A percentile compares a stretch with the other conserved stretches of the same genome.
Conservation (phyloP, 2,797 vertebrate species). For the Rhodeus uyekii region DNA sequence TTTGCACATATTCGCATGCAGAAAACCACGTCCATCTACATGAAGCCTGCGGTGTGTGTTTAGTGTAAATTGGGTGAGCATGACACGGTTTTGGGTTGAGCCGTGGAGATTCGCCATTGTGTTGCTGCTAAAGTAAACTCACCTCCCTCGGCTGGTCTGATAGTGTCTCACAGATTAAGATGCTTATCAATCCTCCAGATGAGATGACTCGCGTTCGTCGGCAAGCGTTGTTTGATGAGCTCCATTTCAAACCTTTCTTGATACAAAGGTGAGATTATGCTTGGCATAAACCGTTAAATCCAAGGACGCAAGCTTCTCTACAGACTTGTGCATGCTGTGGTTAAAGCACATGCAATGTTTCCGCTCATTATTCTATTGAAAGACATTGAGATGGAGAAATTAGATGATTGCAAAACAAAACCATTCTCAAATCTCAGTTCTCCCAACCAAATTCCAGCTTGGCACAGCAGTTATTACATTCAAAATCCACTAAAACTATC, state of each 20-base stretch:
- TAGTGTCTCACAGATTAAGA: not conserved
- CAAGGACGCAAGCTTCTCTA: not conserved
- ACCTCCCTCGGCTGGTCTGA: not conserved
- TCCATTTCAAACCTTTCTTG: conserved; percentile 7
- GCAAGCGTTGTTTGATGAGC: conserved; percentile 16
- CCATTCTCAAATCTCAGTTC: not conserved
- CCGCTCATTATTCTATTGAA: not conserved
- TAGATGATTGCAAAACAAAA: too few relatives aligned
- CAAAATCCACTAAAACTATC: too few relatives aligned
- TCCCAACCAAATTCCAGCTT: too few relatives aligned
- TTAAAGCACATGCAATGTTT: not conserved
- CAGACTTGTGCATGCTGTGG: not conserved
- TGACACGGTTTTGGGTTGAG: not conserved
- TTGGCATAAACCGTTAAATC: conserved; percentile 19
- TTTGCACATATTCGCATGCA: not conserved
- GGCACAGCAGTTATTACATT: too few relatives aligned
- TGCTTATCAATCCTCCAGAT: not conserved
- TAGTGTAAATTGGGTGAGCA: conserved; percentile 51
- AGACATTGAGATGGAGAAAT: not conserved
- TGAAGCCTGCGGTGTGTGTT: not conserved
- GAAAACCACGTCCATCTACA: too few relatives aligned
- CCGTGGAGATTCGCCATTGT: not conserved
- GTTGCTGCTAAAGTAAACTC: not conserved
- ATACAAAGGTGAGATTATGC: conserved; percentile 14
- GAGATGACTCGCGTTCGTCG: not conserved